Base-by-base conservation (phyloP, 2,888 invertebrate genomes). In the Eurytoma adleriae region DNA sequence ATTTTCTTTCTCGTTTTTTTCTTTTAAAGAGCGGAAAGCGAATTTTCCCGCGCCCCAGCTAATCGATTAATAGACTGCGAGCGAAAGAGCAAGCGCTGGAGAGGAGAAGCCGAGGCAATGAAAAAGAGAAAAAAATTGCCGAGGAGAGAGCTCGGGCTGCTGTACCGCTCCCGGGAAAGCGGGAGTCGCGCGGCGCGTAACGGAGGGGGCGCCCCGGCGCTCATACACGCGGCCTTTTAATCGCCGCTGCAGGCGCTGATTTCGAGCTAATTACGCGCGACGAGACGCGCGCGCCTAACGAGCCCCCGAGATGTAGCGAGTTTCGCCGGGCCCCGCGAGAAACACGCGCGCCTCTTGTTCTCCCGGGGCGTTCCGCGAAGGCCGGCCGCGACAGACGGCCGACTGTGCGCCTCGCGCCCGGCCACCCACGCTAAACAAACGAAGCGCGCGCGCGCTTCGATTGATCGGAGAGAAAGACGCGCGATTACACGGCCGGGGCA, bases 171-270 rank as follows among this genome's bases (percentile, higher is more conserved):
- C 40, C 40, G 40, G 40, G 40, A 40, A 40, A 40, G 40, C 13
- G 0, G 2, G n/a, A 14, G 20, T 3, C 48, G 18, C 16, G 40
- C 40, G 5, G 40, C 40, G 40, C 7, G 40, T 40, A 40, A n/a
- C 7, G 40, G 30, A 30, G n/a, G 27, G 40, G 62, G n/a, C n/a
- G 54, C 54, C n/a, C 16, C 54, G 14, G 3, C 54, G 54, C 54
- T n/a, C 20, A 40, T 40, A 27, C 20, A 62, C 14, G 27, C 14
- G 24, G 61, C 13, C 52, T 54, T 52, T 76, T 62, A 76, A 69
- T 75, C 66, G 69, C 54, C 20, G 69, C 69, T 62, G 59, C 68
- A 54, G 61, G 61, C 67, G 54, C 62, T 76, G 61, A 69, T 69
- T 68, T 62, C 54, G 52, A 7, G 68, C 59, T 76, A 76, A 76